Evolutionary conservation across 2,888 invertebrate species (phyloP).

Genomic region (Dryobotodes eremita): DNA sequence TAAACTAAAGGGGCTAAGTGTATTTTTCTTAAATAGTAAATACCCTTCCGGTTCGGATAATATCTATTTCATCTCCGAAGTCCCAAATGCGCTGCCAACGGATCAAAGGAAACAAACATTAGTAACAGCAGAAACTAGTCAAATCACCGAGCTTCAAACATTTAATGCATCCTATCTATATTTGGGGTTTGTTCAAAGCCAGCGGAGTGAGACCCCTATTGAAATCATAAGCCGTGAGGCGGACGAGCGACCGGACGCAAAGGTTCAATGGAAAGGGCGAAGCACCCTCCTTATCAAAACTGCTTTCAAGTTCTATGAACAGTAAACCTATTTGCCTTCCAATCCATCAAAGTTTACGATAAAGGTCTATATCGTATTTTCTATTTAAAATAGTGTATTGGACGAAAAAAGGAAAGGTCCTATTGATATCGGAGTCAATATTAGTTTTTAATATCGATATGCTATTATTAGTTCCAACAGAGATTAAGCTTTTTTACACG

Average conservation of each 20-base stretch:
- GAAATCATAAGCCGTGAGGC: conserved; percentile 70
- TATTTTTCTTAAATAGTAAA: conserved; percentile 29
- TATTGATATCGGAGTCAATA: conserved; percentile 64
- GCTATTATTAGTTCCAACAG: conserved; percentile 56
- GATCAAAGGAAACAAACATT: conserved; percentile 65
- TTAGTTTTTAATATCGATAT: conserved; percentile 68
- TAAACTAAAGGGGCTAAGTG: conserved; percentile 17
- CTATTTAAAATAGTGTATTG: conserved; percentile 66
- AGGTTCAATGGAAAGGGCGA: conserved; percentile 72
- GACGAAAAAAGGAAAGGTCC: conserved; percentile 56
- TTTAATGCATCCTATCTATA: conserved; percentile 66
- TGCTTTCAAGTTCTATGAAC: conserved; percentile 75
- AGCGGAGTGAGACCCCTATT: conserved; percentile 69
- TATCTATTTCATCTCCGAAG: conserved; percentile 39
- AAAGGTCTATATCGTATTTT: conserved; percentile 69
- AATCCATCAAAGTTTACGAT: conserved; percentile 76
- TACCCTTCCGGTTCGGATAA: conserved; percentile 21
- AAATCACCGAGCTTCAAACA: conserved; percentile 63
- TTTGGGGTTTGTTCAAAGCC: conserved; percentile 66
- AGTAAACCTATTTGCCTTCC: conserved; percentile 75
- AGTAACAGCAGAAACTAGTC: conserved; percentile 60
- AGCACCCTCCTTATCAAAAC: conserved; percentile 75
- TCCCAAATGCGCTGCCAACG: conserved; percentile 27
- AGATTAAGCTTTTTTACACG: conserved; percentile 59
- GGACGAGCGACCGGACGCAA: conserved; percentile 65